Evolutionary conservation across 2,797 vertebrate genomes (phyloP).

Genomic region (Tragopan temminckii): DNA sequence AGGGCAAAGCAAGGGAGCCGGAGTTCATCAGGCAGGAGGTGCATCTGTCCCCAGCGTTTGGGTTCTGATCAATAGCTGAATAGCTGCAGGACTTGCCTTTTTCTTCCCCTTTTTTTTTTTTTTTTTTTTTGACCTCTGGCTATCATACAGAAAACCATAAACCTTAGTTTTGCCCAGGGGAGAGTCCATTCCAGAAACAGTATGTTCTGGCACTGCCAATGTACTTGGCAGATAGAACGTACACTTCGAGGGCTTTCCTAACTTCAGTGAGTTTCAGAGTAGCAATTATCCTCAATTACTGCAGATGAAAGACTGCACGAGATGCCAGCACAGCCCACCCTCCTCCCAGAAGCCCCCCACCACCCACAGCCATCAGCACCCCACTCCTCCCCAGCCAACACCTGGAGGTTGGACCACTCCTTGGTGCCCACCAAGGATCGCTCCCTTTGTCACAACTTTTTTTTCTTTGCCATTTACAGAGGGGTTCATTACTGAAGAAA

Average conservation of each 20-base stretch:
- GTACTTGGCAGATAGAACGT: background rate
- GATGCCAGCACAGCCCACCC: background rate
- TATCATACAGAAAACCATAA: background rate
- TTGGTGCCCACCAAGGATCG: accelerated
- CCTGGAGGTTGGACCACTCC: background rate
- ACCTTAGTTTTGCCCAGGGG: background rate
- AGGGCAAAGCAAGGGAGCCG: background rate
- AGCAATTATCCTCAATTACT: constrained; percentile 45
- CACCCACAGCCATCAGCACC: background rate
- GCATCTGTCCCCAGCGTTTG: background rate
- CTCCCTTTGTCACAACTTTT: background rate
- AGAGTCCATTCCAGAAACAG: background rate
- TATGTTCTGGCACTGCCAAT: background rate
- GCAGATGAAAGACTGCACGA: constrained; percentile 31
- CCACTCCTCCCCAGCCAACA: background rate
- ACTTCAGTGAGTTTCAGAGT: constrained; percentile 13
- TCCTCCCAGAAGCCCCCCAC: background rate
- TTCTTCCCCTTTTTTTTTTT: too few relatives aligned
- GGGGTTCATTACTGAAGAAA: background rate
- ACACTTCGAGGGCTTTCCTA: constrained; percentile 13
- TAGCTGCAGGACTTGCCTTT: background rate
- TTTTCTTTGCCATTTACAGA: background rate
- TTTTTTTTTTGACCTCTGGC: background rate
- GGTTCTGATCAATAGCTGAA: background rate
- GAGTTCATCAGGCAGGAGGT: background rate